A percentile compares a stretch with the other conserved stretches of the same genome.
These are phyloP conservation scores for Hoplostethus atlanticus DNA, from an alignment of 2,797 vertebrate species.

Conservation along the genomic window DNA sequence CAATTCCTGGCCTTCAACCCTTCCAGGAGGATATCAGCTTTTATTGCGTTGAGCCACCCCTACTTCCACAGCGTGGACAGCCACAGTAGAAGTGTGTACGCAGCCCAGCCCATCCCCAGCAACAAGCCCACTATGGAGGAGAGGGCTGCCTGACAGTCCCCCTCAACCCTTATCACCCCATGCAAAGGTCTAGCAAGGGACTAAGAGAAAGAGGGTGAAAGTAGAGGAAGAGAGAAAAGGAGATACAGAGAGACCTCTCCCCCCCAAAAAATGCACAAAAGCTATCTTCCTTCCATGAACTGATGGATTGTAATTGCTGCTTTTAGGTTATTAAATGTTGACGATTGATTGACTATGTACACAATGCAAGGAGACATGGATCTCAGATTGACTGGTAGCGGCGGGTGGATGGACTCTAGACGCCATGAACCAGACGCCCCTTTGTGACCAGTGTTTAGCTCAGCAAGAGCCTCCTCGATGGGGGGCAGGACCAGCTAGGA, in stretches of 20 bases:
- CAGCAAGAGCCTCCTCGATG: constrained; percentile 31
- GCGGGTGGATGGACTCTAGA: constrained; percentile 68
- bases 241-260: constrained; percentile 6
- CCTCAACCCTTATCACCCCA: constrained; percentile 12
- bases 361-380: constrained; percentile 79
- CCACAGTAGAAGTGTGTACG: constrained; percentile 90
- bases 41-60: constrained; percentile 92
- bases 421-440: constrained; percentile 86
- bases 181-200: constrained; percentile 29
- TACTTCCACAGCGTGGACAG: constrained; percentile 97
- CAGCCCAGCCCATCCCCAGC: constrained; percentile 87
- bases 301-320: constrained; percentile 83
- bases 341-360: constrained; percentile 51
- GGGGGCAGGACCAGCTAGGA: constrained; percentile 28
- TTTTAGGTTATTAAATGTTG: constrained; percentile 72
- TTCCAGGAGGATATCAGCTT: constrained; percentile 95
- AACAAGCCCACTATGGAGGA: constrained; percentile 92
- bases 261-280: constrained; percentile 64
- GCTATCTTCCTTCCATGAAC: constrained; percentile 73
- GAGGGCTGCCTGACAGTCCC: constrained; percentile 86
- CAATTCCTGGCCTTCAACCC: constrained; percentile 97
- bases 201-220: constrained; percentile 17
- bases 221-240: background rate
- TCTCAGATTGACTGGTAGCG: constrained; percentile 54
- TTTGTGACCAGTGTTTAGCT: constrained; percentile 69